phyloP scores from a whole-genome alignment of 92 coral and sea anemone genomes.

The Porites evermanni region DNA sequence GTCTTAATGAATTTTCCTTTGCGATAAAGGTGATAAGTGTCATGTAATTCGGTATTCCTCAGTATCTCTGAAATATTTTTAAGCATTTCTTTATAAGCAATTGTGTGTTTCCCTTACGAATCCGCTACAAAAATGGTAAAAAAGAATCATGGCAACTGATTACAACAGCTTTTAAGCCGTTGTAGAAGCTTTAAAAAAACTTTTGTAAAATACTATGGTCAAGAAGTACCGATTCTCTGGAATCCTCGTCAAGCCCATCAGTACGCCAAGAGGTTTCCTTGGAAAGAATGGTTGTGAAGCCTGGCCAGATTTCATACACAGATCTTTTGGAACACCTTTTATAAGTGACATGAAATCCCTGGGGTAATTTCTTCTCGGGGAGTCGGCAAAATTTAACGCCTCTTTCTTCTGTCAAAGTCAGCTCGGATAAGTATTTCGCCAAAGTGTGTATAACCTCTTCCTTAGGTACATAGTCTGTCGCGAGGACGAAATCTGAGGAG shows the following conservation, averaged over 20 bases:
- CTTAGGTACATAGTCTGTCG: background rate
- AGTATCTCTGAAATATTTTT: too few relatives aligned
- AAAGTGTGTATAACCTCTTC: background rate
- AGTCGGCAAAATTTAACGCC: background rate
- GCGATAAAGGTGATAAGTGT: too few relatives aligned
- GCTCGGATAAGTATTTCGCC: background rate
- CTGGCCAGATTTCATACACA: background rate
- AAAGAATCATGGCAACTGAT: too few relatives aligned
- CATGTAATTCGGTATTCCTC: too few relatives aligned
- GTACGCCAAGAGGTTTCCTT: slow-evolving; percentile 13
- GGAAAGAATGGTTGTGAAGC: slow-evolving; percentile 3
- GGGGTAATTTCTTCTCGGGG: background rate
- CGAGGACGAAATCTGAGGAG: background rate
- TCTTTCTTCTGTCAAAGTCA: background rate
- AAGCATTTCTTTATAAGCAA: too few relatives aligned
- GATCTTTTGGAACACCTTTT: slow-evolving; percentile 15
- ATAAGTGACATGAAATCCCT: slow-evolving; percentile 6
- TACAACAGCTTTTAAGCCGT: too few relatives aligned
- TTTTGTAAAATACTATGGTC: too few relatives aligned
- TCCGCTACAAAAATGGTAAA: too few relatives aligned
- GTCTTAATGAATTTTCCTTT: too few relatives aligned
- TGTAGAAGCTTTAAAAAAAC: too few relatives aligned
- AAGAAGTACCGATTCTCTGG: slow-evolving; percentile 1
- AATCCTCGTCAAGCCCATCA: background rate
- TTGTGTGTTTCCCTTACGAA: too few relatives aligned